Conservation (phyloP, 2,888 invertebrate species). For the Ormyrus nitidulus region DNA sequence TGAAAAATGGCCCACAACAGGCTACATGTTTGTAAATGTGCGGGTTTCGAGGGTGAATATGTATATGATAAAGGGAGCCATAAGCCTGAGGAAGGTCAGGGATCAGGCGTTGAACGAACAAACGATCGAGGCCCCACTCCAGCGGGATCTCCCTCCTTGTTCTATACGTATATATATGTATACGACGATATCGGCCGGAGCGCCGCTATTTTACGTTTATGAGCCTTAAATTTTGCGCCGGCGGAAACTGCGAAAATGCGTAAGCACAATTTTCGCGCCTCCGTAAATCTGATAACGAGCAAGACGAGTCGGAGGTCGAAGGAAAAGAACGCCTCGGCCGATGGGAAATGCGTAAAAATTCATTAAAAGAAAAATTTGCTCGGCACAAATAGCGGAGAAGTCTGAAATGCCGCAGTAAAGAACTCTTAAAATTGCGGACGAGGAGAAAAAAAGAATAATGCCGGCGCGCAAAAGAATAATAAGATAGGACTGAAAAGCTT, state of each 20-base stretch:
- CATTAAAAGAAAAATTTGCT: conserved; percentile 1
- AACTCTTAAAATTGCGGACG: conserved; percentile 26
- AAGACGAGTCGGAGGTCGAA: background rate
- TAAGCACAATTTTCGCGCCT: conserved; percentile 50
- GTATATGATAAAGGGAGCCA: conserved; percentile 39
- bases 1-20: conserved; percentile 14
- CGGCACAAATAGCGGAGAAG: background rate
- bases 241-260: conserved; percentile 42
- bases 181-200: conserved; percentile 45
- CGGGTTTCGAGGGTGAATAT: conserved; percentile 59
- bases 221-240: conserved; percentile 45
- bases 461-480: conserved; percentile 42
- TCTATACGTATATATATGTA: conserved; percentile 36
- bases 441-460: conserved; percentile 35
- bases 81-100: conserved; percentile 65
- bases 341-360: conserved; percentile 18
- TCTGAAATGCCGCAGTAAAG: conserved; percentile 23
- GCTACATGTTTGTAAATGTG: background rate
- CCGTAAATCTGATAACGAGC: conserved; percentile 49
- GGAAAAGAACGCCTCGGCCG: background rate
- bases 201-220: conserved; percentile 50
- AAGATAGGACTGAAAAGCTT: conserved; percentile 35
- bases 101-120: conserved; percentile 59
- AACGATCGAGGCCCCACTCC: conserved; percentile 42
- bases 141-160: conserved; percentile 29